phyloP scores from a whole-genome alignment of 2,888 invertebrate genomes.

The Auanema freiburgensis region DNA sequence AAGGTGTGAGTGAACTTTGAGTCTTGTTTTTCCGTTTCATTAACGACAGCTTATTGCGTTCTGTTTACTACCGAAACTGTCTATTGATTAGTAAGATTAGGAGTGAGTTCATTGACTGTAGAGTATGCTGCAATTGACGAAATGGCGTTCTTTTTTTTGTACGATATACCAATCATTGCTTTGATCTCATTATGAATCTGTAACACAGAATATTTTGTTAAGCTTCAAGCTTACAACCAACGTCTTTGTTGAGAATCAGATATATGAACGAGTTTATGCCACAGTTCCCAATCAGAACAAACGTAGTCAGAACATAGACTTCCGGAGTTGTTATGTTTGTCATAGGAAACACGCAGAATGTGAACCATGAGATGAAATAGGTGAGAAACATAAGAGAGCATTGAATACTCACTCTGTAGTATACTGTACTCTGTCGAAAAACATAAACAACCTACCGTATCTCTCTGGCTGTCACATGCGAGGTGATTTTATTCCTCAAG shows the following conservation, averaged over 20 bases:
- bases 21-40: too few relatives aligned
- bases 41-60: too few relatives aligned
- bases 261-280: slow-evolving; percentile 16
- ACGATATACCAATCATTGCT: too few relatives aligned
- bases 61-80: too few relatives aligned
- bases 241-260: slow-evolving; percentile 18
- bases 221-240: background rate
- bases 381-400: slow-evolving; percentile 16
- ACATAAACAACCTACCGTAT: background rate
- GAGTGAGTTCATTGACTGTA: too few relatives aligned
- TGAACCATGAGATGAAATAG: slow-evolving; percentile 16
- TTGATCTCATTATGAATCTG: too few relatives aligned
- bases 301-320: slow-evolving; percentile 10
- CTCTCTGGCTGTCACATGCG: too few relatives aligned
- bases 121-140: too few relatives aligned
- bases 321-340: slow-evolving; percentile 4
- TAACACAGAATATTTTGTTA: background rate
- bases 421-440: background rate
- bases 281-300: slow-evolving; percentile 16
- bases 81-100: too few relatives aligned
- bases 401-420: slow-evolving; percentile 14
- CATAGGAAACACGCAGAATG: slow-evolving; percentile 18
- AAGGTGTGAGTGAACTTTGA: too few relatives aligned
- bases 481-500: too few relatives aligned
- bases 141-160: too few relatives aligned